Conservation (phyloP, 1,140 invertebrate species). For the Heterodera carotae region DNA sequence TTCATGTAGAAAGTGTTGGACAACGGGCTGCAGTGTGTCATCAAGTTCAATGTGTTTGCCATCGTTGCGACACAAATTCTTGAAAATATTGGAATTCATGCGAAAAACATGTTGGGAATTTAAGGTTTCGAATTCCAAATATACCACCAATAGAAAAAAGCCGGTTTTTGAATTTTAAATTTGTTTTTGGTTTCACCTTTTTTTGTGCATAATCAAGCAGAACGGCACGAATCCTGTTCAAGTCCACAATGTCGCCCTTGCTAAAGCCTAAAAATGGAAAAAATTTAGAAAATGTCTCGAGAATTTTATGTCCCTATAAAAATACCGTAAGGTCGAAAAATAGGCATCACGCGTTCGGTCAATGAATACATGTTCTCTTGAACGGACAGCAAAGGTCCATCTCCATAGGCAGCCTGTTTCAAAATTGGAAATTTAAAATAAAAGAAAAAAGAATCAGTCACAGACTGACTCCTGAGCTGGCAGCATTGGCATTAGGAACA, state of each 20-base stretch:
- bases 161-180: neutral
- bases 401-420: neutral
- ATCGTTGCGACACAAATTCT: constrained; percentile 15
- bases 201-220: constrained; percentile 16
- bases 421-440: neutral
- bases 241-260: constrained; percentile 21
- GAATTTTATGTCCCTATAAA: neutral
- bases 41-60: constrained; percentile 3
- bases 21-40: constrained; percentile 29
- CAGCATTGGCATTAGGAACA: neutral
- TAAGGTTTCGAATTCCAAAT: neutral
- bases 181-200: neutral
- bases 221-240: constrained; percentile 5
- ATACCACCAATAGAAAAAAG: too few relatives aligned
- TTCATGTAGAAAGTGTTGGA: constrained; percentile 32
- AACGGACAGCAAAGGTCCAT: neutral
- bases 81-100: neutral
- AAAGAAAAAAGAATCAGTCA: neutral
- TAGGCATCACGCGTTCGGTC: constrained; percentile 26
- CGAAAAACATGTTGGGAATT: neutral
- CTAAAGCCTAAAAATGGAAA: neutral
- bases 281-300: too few relatives aligned
- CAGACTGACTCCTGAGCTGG: neutral
- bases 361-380: constrained; percentile 17
- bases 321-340: constrained; percentile 5